Conservation (phyloP, 1,140 invertebrate species). For the Cyrtorhinus lividipennis region DNA sequence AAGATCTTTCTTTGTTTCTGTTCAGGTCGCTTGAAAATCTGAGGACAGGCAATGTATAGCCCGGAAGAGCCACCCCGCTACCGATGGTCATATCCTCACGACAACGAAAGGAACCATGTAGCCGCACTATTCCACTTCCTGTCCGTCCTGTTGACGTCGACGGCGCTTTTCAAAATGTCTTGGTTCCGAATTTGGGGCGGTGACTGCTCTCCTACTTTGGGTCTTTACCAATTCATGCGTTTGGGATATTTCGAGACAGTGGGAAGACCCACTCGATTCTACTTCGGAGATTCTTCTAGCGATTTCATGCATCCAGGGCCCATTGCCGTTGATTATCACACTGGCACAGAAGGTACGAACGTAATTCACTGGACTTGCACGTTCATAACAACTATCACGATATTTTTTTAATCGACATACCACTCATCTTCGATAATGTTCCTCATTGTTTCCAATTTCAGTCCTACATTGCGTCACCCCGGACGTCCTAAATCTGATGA, state of each 20-base stretch:
- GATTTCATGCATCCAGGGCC: conserved; percentile 14
- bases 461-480: conserved; percentile 35
- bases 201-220: conserved; percentile 35
- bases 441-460: conserved; percentile 27
- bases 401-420: no score
- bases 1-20: no score
- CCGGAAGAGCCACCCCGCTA: conserved; percentile 7
- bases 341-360: conserved; percentile 17
- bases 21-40: neutral
- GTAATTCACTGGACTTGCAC: neutral
- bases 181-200: conserved; percentile 37
- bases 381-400: neutral
- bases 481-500: conserved; percentile 36
- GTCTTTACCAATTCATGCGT: conserved; percentile 34
- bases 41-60: neutral
- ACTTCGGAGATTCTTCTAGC: conserved; percentile 10
- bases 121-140: conserved; percentile 37
- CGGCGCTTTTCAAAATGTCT: conserved; percentile 35
- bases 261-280: conserved; percentile 1
- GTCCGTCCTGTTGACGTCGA: conserved; percentile 36
- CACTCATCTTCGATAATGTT: no score
- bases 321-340: conserved; percentile 13
- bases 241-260: conserved; percentile 25
- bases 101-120: conserved; percentile 35
- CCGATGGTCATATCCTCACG: conserved; percentile 24